Evolutionary conservation across 2,888 invertebrate genomes (phyloP), one percentile per base, ranked within the genome.

Genomic region (Caenorhabditis drosophilae): DNA sequence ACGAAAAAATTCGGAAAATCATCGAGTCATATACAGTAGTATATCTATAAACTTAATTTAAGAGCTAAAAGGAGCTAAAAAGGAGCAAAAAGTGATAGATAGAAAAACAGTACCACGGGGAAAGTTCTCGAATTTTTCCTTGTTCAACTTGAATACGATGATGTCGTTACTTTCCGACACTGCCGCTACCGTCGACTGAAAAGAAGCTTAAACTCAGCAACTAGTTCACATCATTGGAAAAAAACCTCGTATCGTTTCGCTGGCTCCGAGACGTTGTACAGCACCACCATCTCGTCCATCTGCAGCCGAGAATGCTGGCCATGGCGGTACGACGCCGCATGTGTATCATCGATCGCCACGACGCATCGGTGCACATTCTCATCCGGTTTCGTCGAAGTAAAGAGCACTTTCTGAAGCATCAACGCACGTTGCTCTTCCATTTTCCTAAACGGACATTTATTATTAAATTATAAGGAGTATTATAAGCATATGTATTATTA

Each of bases 151-250:
- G 49, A 49, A 36, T 12, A 49, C 38, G 15, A 49, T 18, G 9
- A 49, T 6, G 16, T 49, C 49, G 18, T 36, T 9, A 3, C 7
- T 15, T 15, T 36, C 49, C 25, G 49, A 49, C 2, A 49, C 4
- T 11, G 49, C 49, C 4, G 6, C n/a, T n/a, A 49, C 49, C 25
- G n/a, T 4, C 12, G 49, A 7, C 49, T 49, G 36, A 38, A 49
- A 36, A 36, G 22, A 2, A 49, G 38, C 38, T 49, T 36, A 23
- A 49, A 46, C 26, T 45, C 23, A 45, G 26, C 45, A n/a, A n/a
- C n/a, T n/a, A n/a, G n/a, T n/a, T n/a, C n/a, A 45, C 22, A 49
- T 38, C 11, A 38, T 36, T 38, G 11, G 15, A 22, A 38, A 15
- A 49, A 46, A 46, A 46, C 46, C 46, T 46, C 26, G 26, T n/a